Evolutionary conservation across 2,113 vertebrate genomes (phyloP), one percentile per base, ranked within the genome.

Genomic region (Epinephelus fuscoguttatus): DNA sequence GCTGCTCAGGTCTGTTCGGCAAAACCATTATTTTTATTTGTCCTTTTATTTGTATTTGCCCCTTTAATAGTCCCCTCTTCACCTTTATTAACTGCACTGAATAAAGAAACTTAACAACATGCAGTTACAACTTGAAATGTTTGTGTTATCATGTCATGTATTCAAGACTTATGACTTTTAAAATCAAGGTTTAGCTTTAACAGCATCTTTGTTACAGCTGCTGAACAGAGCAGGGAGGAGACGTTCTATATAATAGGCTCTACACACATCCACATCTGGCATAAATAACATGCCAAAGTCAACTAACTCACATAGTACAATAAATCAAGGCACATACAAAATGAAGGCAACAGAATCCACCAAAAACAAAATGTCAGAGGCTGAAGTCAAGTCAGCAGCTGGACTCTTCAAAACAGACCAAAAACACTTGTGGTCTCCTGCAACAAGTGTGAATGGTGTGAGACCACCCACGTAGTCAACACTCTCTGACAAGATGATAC

Each of bases 381-480:
- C 30, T 55, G 64, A n/a, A 69, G 23, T 40, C 37, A 37, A 37
- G 33, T 37, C 33, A 37, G 81, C 82, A 76, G 57, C 82, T 78
- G 82, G 77, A 76, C 49, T n/a, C 30, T 55, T 75, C 71, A 81
- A 80, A 79, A 85, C 15, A 81, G 62, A 70, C 52, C 23, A 52
- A 49, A 72, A 80, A 37, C 73, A 78, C 71, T 80, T 81, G 73
- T 67, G 62, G 61, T 67, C 60, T 81, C 72, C 81, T 70, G 57
- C 77, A 85, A 70, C 86, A 87, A 81, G 71, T 78, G 63, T 63
- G 30, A 45, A 45, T 21, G 59, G 37, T 23, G 79, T 14, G 7
- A 68, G 86, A 86, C 88, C 84, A 90, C 86, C 87, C 88, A 86
- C 69, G 68, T 1, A 70, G 64, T 33, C 55, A 2, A 40, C 55